Evolutionary conservation across 2,888 invertebrate genomes (phyloP), one percentile per base, ranked within the genome.

Genomic region (Tridacna crocea): DNA sequence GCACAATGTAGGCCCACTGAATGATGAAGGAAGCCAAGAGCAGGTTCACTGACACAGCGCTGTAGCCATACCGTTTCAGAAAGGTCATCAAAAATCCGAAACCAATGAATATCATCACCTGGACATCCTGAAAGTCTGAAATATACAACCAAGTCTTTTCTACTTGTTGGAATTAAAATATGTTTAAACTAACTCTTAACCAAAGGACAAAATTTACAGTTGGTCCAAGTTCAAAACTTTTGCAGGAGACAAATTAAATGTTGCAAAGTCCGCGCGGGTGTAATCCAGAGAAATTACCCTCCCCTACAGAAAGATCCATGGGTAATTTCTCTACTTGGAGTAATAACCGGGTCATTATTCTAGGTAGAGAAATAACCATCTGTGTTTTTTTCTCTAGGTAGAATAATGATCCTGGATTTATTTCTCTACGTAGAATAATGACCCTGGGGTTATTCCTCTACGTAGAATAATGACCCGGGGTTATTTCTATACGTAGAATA

Each of bases 71-170:
- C 90, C 97, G 96, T 93, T 97, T 97, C 76, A 99, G 95, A 93
- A 99, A 99, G 0, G 98, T 98, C 98, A 99, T 99, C 90, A 99
- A 95, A 94, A 98, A 99, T 0, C 98, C 99, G 92, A 99, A 99
- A 88, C 99, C 99, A 91, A 99, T 96, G 95, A 98, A 99, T 92
- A 99, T 98, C 98, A 99, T 99, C 58, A 98, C 97, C 95, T 99
- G 98, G 22, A 98, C 97, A 95, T 98, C 95, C 88, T 95, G 94
- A 88, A 95, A 95, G 91, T 94, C 94, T 94, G 91, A 75, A 94
- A 90, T 46, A 65, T 15, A 74, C 36, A 63, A 55, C 10, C 15
- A 55, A 55, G 8, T 36, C 36, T 36, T 36, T n/a, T n/a, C n/a
- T n/a, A n/a, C n/a, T 51, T 13, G 17, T 12, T 12, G 51, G 17